Percentiles rank a stretch among this genome's conserved stretches.
Conservation (phyloP, 2,113 vertebrate species). For the Protobothrops mucrosquamatus region DNA sequence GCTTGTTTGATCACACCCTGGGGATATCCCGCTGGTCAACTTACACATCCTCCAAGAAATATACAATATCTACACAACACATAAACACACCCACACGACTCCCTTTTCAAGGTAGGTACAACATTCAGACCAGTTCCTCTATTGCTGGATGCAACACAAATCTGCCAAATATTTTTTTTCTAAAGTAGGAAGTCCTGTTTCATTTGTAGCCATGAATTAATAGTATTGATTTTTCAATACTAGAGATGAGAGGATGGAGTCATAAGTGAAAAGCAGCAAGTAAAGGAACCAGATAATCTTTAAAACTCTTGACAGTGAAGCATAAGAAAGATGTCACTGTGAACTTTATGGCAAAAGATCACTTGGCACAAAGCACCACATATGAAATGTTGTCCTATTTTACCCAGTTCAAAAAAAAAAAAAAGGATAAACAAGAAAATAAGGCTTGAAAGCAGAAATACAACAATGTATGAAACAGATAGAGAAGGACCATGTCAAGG, state of each 20-base stretch:
- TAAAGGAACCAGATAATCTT: background rate
- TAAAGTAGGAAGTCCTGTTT: background rate
- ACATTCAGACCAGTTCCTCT: background rate
- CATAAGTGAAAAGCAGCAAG: background rate
- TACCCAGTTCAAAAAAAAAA: background rate
- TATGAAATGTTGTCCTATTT: background rate
- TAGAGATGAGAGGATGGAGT: background rate
- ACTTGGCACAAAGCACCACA: background rate
- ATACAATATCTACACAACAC: background rate
- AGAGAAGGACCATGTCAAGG: background rate
- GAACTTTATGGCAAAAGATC: slow-evolving; percentile 3
- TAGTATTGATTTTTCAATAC: background rate
- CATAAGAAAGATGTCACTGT: background rate
- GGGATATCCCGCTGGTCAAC: background rate
- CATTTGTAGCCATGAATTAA: background rate
- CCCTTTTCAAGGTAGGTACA: background rate
- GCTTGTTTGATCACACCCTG: background rate
- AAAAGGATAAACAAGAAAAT: background rate
- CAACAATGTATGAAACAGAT: background rate
- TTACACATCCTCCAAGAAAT: background rate
- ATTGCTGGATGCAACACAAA: background rate
- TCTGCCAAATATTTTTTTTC: background rate
- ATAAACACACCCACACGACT: background rate
- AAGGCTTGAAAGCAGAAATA: background rate
- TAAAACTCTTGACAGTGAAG: background rate